Base-by-base conservation (phyloP, 1,140 invertebrate species). In the Halyomorpha halys region DNA sequence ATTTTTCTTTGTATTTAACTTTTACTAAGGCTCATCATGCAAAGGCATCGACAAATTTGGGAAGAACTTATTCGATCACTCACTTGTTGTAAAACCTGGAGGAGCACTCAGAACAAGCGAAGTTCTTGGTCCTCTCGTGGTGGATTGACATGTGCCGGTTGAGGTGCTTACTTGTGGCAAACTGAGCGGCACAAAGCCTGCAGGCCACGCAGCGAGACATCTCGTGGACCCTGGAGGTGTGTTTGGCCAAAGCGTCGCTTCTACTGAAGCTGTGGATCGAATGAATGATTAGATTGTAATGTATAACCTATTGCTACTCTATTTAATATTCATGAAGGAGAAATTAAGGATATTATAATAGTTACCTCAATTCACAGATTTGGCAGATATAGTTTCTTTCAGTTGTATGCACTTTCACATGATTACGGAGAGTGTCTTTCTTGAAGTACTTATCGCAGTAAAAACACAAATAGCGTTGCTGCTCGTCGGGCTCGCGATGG, bases 361-460 rank as follows among this genome's bases (percentile, higher is more conserved):
- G 11, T 39, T 51, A 65, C 64, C 64, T 65, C 16, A 21, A 14
- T 0, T 70, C 70, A 70, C 87, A 90, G 0, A 76, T 74, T 0
- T 70, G 64, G 66, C 87, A 90, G 19, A 79, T 71, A 67, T 81
- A 90, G 0, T 88, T 87, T 67, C 86, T 84, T 71, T 94, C 91
- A 19, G 86, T 82, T 0, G 87, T 90, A 70, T 89, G 88, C 30
- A 79, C 78, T 23, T 83, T 77, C 47, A 90, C 75, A 71, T 91
- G 89, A 30, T 81, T 80, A 2, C 82, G 76, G 15, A 91, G 74
- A 0, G 84, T 83, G 1, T 80, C 73, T 70, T 87, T 89, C 15
- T 76, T 80, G 67, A 90, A 86, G 18, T 79, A 78, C 65, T 86
- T 86, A 0, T 83, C 75, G 66, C 89, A 89, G 1, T 83, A 67